A percentile compares a stretch with the other conserved stretches of the same genome.
phyloP scores from a whole-genome alignment of 2,113 vertebrate genomes.

The Elephas maximus region DNA sequence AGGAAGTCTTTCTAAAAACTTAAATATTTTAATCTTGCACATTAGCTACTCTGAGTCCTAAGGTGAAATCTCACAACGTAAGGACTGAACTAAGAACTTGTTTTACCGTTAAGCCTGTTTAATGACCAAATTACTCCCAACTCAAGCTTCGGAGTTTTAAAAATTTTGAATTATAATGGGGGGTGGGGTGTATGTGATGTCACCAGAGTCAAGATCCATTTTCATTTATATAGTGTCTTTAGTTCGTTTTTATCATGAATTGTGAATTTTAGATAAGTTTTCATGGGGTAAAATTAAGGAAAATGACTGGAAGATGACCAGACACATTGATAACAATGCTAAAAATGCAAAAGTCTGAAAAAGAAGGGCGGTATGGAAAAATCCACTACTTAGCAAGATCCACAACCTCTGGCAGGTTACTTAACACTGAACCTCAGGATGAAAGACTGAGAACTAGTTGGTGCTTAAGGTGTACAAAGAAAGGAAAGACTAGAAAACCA shows the following conservation, averaged over 20 bases:
- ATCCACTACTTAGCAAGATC: background rate
- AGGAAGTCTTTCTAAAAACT: conserved; percentile 7
- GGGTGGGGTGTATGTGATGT: background rate
- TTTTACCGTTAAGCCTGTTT: background rate
- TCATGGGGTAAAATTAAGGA: background rate
- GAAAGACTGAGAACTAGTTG: background rate
- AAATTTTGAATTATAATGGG: conserved; percentile 10
- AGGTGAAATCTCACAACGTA: background rate
- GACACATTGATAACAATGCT: background rate
- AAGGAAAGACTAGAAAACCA: background rate
- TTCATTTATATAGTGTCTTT: conserved; percentile 28
- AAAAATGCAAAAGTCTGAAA: background rate
- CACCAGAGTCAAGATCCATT: background rate
- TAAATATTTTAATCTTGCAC: background rate
- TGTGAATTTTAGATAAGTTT: conserved; percentile 5
- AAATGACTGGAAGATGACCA: background rate
- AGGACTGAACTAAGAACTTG: background rate
- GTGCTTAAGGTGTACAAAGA: background rate
- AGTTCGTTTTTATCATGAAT: conserved; percentile 19
- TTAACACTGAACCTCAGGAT: background rate
- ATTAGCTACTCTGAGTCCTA: background rate
- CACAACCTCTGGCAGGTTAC: background rate
- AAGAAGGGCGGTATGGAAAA: background rate
- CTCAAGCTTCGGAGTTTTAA: background rate
- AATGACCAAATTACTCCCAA: background rate